Percentiles rank a stretch among this genome's conserved stretches.
Evolutionary conservation across 2,888 invertebrate genomes (phyloP).

Genomic region (Frankliniella fusca): DNA sequence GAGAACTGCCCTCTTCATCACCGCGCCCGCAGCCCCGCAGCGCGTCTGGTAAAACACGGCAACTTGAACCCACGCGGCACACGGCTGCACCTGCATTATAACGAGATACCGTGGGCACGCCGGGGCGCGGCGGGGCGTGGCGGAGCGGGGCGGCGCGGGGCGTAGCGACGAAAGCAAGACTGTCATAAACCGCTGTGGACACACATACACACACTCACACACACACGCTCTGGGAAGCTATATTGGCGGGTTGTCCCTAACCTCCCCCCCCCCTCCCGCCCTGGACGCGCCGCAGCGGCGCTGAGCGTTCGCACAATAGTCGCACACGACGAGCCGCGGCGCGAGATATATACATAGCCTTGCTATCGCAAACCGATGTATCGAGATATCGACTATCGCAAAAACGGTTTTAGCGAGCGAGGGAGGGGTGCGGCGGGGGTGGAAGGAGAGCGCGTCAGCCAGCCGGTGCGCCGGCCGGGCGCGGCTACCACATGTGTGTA

Average conservation of each 20-base stretch:
- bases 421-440: too few species aligned
- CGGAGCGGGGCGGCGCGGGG: background rate
- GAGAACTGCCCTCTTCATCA: too few species aligned
- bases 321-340: background rate
- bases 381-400: too few species aligned
- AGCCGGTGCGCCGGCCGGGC: too few species aligned
- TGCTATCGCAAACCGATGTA: too few species aligned
- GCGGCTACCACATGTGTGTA: too few species aligned
- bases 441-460: too few species aligned
- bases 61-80: conserved; percentile 3
- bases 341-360: background rate
- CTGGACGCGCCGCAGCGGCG: background rate
- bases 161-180: background rate
- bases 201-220: conserved; percentile 13
- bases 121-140: background rate
- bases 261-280: too few species aligned
- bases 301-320: too few species aligned
- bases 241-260: background rate
- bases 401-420: too few species aligned
- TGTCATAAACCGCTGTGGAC: conserved; percentile 12
- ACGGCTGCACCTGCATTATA: conserved; percentile 11
- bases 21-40: background rate
- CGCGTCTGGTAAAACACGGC: background rate
- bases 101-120: background rate
- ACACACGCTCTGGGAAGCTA: background rate